Evolutionary conservation across 2,113 vertebrate species (phyloP).

Genomic region (Protobothrops flavoviridis): DNA sequence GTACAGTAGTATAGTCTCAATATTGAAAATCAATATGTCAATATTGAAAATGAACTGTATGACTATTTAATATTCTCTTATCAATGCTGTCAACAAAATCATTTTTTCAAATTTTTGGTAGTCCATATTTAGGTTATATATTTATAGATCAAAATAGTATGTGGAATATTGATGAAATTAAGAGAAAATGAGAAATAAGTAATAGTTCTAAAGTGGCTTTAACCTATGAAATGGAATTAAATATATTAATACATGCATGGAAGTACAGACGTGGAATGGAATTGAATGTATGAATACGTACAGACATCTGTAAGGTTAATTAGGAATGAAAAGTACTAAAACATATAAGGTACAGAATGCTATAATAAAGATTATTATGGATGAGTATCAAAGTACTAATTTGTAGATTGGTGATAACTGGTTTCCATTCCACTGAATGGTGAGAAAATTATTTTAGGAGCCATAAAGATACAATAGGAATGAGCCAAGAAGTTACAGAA

Average conservation of each 20-base stretch:
- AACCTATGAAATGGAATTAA: not conserved
- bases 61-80: not conserved
- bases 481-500: not conserved
- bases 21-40: not conserved
- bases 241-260: not conserved
- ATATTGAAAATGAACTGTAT: not conserved
- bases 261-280: not conserved
- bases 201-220: not conserved
- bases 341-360: not conserved
- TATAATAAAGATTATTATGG: not conserved
- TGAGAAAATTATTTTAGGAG: not conserved
- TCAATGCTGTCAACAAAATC: not conserved
- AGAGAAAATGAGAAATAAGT: not conserved
- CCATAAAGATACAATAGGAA: not conserved
- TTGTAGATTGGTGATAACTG: not conserved
- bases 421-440: not conserved
- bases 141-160: not conserved
- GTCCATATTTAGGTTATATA: not conserved
- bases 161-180: not conserved
- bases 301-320: not conserved
- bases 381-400: not conserved
- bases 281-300: not conserved
- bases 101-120: not conserved
- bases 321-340: not conserved
- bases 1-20: not conserved